Conservation (phyloP, 2,888 invertebrate genomes). For the Drosophila pseudotakahashii region DNA sequence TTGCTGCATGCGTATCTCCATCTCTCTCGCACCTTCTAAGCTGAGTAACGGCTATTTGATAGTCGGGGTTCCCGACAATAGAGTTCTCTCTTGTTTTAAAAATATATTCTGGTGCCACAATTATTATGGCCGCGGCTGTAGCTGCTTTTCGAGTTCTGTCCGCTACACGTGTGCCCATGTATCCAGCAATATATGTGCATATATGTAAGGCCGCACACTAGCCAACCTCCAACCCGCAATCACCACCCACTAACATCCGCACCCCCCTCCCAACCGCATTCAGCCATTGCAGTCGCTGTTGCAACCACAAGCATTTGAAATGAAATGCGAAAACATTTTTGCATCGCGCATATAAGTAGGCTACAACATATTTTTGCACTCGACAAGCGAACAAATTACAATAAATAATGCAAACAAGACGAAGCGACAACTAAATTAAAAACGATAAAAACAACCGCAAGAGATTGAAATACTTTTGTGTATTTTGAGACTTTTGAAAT, state of each 20-base stretch:
- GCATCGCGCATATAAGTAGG: slow-evolving; percentile 42
- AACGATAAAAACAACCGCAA: slow-evolving; percentile 18
- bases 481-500: slow-evolving; percentile 46
- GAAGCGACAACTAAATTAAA: slow-evolving; percentile 9
- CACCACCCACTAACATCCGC: neutral
- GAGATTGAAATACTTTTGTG: slow-evolving; percentile 39
- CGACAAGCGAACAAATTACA: slow-evolving; percentile 23
- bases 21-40: too few relatives aligned
- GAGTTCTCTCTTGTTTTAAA: too few relatives aligned
- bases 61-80: too few relatives aligned
- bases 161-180: slow-evolving; percentile 8
- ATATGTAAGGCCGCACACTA: slow-evolving; percentile 16
- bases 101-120: neutral
- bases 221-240: slow-evolving; percentile 5
- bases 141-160: neutral
- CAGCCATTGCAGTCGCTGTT: slow-evolving; percentile 11
- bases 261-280: slow-evolving; percentile 8
- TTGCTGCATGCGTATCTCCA: too few relatives aligned
- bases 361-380: slow-evolving; percentile 44
- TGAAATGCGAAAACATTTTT: slow-evolving; percentile 38
- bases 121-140: slow-evolving; percentile 9
- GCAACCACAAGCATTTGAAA: slow-evolving; percentile 24
- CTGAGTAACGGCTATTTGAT: too few relatives aligned
- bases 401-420: slow-evolving; percentile 15
- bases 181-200: neutral